Percentiles rank a stretch among this genome's conserved stretches.
These are phyloP conservation scores for Amazona guildingii DNA, from an alignment of 2,113 vertebrate species.

Conservation along the genomic window DNA sequence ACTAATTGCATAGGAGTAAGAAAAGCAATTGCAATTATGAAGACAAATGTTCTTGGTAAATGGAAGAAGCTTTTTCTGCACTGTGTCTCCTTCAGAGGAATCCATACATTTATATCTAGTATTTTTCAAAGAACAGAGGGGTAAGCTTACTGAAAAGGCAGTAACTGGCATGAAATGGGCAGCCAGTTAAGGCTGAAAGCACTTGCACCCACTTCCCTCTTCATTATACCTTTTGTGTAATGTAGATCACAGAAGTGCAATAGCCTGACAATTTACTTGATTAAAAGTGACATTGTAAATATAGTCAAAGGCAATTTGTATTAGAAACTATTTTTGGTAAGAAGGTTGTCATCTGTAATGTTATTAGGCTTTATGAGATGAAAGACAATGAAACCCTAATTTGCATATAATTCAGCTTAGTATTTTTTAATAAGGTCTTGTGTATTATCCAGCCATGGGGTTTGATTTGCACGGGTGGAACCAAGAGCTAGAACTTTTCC, in stretches of 20 bases:
- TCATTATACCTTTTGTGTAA: background rate
- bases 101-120: background rate
- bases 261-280: slow-evolving; percentile 52
- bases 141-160: background rate
- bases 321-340: slow-evolving; percentile 45
- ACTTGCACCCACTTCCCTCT: background rate
- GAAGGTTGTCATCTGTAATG: slow-evolving; percentile 41
- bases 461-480: slow-evolving; percentile 31
- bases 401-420: slow-evolving; percentile 50
- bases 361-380: slow-evolving; percentile 37
- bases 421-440: slow-evolving; percentile 45
- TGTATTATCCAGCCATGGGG: background rate
- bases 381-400: slow-evolving; percentile 42
- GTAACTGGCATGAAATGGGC: slow-evolving; percentile 40
- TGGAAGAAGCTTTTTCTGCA: slow-evolving; percentile 22
- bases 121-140: background rate
- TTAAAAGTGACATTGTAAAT: slow-evolving; percentile 67
- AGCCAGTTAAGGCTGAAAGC: slow-evolving; percentile 25
- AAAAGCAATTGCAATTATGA: slow-evolving; percentile 16
- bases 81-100: background rate
- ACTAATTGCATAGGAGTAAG: slow-evolving; percentile 4
- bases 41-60: slow-evolving; percentile 30
- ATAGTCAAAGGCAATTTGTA: slow-evolving; percentile 59
- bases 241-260: background rate
- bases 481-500: background rate